Conservation (phyloP, 2,113 vertebrate genomes). For the Thamnophis sirtalis region DNA sequence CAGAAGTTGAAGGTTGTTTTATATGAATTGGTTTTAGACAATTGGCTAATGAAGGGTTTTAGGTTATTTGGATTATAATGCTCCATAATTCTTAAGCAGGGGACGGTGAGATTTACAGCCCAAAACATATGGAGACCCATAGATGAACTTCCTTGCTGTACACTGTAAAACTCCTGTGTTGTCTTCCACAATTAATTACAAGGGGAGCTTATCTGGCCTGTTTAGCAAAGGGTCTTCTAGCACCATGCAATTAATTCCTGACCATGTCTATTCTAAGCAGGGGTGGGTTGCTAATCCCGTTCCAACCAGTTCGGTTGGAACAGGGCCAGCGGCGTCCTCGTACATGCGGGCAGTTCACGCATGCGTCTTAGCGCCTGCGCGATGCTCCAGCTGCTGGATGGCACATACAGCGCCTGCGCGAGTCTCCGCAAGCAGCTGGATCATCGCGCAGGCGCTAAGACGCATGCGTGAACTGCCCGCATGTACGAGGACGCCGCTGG, state of each 20-base stretch:
- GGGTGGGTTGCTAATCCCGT: too few relatives aligned
- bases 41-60: background rate
- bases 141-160: background rate
- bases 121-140: background rate
- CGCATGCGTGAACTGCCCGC: too few relatives aligned
- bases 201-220: background rate
- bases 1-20: background rate
- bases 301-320: too few relatives aligned
- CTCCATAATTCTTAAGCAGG: background rate
- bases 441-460: too few relatives aligned
- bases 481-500: too few relatives aligned
- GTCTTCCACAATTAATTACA: background rate
- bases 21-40: background rate
- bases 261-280: background rate
- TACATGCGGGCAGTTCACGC: too few relatives aligned
- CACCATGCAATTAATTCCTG: background rate
- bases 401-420: too few relatives aligned
- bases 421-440: too few relatives aligned
- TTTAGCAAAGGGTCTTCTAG: background rate
- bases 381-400: too few relatives aligned
- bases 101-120: background rate
- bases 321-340: too few relatives aligned
- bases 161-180: background rate
- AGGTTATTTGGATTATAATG: background rate
- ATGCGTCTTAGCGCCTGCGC: too few relatives aligned